Evolutionary conservation across 2,797 vertebrate species (phyloP), one percentile per base, ranked within the genome.

Genomic region (Kryptolebias ocellatus): DNA sequence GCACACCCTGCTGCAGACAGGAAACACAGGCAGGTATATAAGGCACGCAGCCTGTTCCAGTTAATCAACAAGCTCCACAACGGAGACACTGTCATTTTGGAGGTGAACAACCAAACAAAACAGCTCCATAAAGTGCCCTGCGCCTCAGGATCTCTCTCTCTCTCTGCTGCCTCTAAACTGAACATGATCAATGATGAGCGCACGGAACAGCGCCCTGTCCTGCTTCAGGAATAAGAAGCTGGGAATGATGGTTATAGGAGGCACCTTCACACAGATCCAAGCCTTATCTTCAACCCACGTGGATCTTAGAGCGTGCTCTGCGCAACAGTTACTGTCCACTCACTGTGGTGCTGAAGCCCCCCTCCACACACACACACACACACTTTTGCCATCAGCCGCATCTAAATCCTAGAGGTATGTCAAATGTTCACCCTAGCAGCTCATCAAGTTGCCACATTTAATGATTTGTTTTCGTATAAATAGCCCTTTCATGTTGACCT

Each of bases 271-370:
- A 58, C 20, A 24, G 4, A 64, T n/a, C 3, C 34, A 39, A 55
- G 50, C 16, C n/a, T 31, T 28, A 0, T 11, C 11, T 34, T 51
- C 2, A 52, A 39, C n/a, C 39, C 39, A 46, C 9, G 1, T 64
- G 44, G 44, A 46, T 52, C 54, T 60, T 28, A 8, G 44, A 54
- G 53, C 29, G 56, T 53, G 20, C 65, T 67, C 27, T 76, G 70
- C 20, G 29, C 24, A 63, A 64, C 50, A 50, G 82, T 75, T 47
- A 74, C 84, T 85, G 79, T 86, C 76, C 76, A 71, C 34, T 39
- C 53, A 5, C 15, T 31, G 57, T 45, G 44, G 64, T 60, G 73
- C 77, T 82, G 83, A 84, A 80, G 31, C 50, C 20, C 20, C 20
- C 20, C 20, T 24, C 20, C 20, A 24, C 20, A 24, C 20, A 24